phyloP scores from a whole-genome alignment of 2,797 vertebrate genomes.

The Sebastes steindachneri region DNA sequence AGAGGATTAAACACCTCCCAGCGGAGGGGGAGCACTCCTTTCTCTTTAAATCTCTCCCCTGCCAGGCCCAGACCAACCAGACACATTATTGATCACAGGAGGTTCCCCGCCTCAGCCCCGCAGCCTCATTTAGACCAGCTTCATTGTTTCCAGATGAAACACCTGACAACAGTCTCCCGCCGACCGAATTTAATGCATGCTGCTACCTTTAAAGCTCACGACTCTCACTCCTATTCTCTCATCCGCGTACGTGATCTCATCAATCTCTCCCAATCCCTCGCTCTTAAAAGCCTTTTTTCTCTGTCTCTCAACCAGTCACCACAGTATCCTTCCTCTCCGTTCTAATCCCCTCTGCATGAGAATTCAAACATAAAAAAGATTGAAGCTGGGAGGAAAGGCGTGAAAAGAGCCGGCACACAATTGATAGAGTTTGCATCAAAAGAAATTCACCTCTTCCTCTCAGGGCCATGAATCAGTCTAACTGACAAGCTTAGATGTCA shows the following conservation, averaged over 20 bases:
- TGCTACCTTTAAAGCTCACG: conserved; percentile 27
- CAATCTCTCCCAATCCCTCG: conserved; percentile 28
- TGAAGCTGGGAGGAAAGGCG: background rate
- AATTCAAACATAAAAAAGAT: conserved; percentile 6
- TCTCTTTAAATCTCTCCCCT: conserved; percentile 56
- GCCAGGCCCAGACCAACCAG: conserved; percentile 36
- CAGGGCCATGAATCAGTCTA: background rate
- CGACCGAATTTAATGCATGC: conserved; percentile 62
- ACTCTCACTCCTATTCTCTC: conserved; percentile 34
- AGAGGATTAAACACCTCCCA: conserved; percentile 55
- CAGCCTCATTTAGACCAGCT: conserved; percentile 62
- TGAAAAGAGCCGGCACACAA: background rate
- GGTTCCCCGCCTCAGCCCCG: conserved; percentile 37
- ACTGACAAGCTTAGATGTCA: background rate
- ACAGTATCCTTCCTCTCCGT: background rate
- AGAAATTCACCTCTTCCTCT: background rate
- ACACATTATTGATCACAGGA: conserved; percentile 71
- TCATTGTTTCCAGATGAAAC: conserved; percentile 64
- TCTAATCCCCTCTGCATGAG: background rate
- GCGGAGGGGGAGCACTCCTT: conserved; percentile 15
- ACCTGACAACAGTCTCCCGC: conserved; percentile 42
- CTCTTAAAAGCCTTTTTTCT: conserved; percentile 31
- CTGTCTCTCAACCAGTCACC: conserved; percentile 2
- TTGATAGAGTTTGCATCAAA: background rate
- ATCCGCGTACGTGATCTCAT: conserved; percentile 31